phyloP scores from a whole-genome alignment of 2,113 vertebrate genomes.

The Vicugna pacos region DNA sequence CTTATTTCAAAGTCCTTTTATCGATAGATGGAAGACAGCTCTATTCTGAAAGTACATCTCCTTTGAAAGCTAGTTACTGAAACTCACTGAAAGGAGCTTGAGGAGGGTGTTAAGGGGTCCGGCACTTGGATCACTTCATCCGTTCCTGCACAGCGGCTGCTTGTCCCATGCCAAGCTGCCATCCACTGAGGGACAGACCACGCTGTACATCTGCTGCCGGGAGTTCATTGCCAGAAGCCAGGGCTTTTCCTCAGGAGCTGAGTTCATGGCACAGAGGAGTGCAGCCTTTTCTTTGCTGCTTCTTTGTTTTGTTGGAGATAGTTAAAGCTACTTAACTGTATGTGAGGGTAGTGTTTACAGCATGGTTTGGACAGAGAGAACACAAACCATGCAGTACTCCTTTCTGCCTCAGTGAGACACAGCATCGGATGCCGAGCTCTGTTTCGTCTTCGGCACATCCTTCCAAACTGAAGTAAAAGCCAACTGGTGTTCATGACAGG shows the following conservation, averaged over 20 bases:
- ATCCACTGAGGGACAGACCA: constrained; percentile 89
- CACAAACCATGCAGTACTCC: constrained; percentile 91
- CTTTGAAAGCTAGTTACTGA: not conserved
- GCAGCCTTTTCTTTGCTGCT: constrained; percentile 89
- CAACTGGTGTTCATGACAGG: constrained; percentile 90
- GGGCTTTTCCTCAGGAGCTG: constrained; percentile 84
- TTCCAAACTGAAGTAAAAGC: constrained; percentile 96
- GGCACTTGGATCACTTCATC: constrained; percentile 91
- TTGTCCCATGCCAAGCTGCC: constrained; percentile 44
- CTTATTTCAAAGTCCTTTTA: not conserved
- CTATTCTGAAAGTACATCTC: not conserved
- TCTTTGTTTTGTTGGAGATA: constrained; percentile 90
- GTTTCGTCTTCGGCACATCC: constrained; percentile 92
- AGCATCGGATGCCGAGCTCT: constrained; percentile 93
- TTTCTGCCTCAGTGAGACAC: constrained; percentile 93
- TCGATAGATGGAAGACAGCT: not conserved
- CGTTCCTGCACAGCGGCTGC: constrained; percentile 90
- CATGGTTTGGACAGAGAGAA: constrained; percentile 89
- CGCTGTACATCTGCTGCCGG: constrained; percentile 89
- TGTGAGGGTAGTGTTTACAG: constrained; percentile 87
- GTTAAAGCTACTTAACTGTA: constrained; percentile 93
- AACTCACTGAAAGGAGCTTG: constrained; percentile 83
- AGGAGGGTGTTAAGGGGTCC: constrained; percentile 87
- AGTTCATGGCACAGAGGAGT: constrained; percentile 88
- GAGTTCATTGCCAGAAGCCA: constrained; percentile 91